Percentiles rank a stretch among this genome's conserved stretches.
These are phyloP conservation scores for Nesospiza acunhae DNA, from an alignment of 2,113 vertebrate genomes.

Conservation along the genomic window DNA sequence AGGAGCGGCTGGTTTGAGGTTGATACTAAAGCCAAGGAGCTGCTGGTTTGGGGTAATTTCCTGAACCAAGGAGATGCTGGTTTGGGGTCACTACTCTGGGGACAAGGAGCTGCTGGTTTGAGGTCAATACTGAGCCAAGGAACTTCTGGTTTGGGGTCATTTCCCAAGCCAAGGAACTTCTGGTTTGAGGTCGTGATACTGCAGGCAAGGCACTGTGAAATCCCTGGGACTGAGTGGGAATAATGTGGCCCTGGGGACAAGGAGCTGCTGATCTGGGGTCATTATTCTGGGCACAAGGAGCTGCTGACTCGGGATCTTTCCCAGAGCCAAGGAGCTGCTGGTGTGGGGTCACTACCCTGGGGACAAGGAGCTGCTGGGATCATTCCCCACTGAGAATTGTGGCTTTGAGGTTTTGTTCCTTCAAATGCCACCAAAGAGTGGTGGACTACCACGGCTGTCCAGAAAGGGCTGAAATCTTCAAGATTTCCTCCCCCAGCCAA, in stretches of 20 bases:
- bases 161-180: rapidly evolving
- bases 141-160: too few species aligned
- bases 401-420: neutral
- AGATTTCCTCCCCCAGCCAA: neutral
- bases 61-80: rapidly evolving
- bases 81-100: neutral
- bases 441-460: rapidly evolving
- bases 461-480: neutral
- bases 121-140: too few species aligned
- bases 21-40: neutral
- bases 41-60: too few species aligned
- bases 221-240: neutral
- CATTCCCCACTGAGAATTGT: neutral
- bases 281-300: too few species aligned
- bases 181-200: neutral
- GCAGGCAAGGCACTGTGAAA: neutral
- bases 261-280: too few species aligned
- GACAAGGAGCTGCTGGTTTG: neutral
- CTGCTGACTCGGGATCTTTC: too few species aligned
- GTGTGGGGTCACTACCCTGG: neutral
- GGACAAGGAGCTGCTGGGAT: neutral
- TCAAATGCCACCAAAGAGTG: neutral
- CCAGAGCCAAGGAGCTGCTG: neutral
- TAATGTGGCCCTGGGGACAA: neutral
- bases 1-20: neutral